Conservation (phyloP, 2,113 vertebrate species). For the Scolopax mira region DNA sequence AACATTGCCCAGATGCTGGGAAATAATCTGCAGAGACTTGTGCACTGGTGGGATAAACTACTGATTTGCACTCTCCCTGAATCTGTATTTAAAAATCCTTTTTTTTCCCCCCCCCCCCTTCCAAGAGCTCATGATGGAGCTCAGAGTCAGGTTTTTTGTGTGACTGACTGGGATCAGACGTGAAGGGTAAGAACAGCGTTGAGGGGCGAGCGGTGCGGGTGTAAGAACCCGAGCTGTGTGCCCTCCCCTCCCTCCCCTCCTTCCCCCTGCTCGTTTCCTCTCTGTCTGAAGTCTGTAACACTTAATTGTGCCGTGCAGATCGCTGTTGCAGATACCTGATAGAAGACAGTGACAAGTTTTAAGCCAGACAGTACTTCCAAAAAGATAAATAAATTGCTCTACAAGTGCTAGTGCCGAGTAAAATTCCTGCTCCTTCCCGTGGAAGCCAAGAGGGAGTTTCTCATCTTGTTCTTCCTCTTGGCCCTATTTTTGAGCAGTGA, state of each 20-base stretch:
- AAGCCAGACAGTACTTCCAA: neutral
- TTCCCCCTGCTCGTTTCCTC: neutral
- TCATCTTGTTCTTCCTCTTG: neutral
- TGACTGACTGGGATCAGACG: neutral
- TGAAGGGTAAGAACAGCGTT: neutral
- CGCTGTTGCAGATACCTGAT: neutral
- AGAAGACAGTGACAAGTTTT: neutral
- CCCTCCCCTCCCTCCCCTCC: neutral
- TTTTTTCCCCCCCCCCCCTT: neutral
- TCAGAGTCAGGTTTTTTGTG: neutral
- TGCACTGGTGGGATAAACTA: neutral
- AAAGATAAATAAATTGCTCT: neutral
- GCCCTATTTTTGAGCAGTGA: neutral
- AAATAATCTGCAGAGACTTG: neutral
- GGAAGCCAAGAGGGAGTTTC: neutral
- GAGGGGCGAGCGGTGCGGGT: neutral
- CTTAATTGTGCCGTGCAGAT: neutral
- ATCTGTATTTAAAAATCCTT: neutral
- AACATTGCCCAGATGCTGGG: neutral
- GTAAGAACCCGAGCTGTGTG: neutral
- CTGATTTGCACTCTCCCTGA: neutral
- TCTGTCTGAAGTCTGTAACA: neutral
- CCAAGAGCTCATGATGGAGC: neutral
- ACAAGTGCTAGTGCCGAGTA: neutral
- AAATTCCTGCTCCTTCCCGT: neutral